Evolutionary conservation across 2,113 vertebrate genomes (phyloP).

Genomic region (Myrmecophaga tridactyla): DNA sequence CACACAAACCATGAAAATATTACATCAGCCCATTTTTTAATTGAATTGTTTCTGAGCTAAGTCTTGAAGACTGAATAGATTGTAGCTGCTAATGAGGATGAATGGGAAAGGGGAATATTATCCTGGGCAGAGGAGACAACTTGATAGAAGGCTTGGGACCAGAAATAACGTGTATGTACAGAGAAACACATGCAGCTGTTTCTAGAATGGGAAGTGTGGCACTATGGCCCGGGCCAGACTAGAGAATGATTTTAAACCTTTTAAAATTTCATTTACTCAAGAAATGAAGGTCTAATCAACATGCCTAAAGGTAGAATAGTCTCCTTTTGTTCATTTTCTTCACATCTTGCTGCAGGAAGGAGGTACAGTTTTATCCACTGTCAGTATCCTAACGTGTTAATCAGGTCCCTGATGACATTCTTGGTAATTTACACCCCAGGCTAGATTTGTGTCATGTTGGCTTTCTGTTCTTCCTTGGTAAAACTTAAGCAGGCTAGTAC

Average conservation of each 20-base stretch:
- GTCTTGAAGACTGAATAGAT: neutral
- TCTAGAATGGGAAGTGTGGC: neutral
- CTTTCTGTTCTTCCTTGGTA: neutral
- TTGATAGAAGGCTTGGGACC: neutral
- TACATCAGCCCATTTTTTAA: too few relatives aligned
- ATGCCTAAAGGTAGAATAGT: neutral
- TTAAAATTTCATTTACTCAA: neutral
- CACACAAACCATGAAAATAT: too few relatives aligned
- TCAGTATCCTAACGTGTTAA: neutral
- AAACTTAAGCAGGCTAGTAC: neutral
- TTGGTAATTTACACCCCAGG: neutral
- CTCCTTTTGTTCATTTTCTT: neutral
- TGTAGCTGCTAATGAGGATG: neutral
- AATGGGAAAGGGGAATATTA: neutral
- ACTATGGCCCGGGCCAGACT: neutral
- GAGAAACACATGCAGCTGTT: neutral
- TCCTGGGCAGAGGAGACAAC: neutral
- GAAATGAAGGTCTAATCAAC: neutral
- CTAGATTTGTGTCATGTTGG: neutral
- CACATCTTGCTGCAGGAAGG: neutral
- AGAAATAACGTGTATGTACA: neutral
- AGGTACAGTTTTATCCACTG: neutral
- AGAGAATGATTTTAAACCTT: neutral
- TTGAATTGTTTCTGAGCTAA: neutral
- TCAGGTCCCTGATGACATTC: rapidly evolving